phyloP scores from a whole-genome alignment of 1,140 invertebrate species.

The Nasonia giraulti region DNA sequence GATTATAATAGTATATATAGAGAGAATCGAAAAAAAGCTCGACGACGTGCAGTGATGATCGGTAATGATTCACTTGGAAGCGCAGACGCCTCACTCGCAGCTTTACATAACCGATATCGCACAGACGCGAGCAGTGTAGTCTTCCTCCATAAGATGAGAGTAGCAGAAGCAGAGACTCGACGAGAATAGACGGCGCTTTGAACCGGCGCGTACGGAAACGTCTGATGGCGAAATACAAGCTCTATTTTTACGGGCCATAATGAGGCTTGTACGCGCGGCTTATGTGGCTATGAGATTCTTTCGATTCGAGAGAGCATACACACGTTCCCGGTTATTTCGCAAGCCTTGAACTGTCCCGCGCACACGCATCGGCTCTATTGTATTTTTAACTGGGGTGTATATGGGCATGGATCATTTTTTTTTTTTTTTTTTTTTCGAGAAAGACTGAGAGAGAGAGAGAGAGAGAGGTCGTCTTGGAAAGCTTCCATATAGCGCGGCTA shows the following conservation, averaged over 20 bases:
- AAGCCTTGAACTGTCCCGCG: not conserved
- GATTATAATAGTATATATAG: no score
- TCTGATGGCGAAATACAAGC: not conserved
- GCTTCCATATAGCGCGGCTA: not conserved
- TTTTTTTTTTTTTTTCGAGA: no score
- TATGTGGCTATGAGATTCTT: not conserved
- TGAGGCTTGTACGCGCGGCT: not conserved
- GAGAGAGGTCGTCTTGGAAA: not conserved
- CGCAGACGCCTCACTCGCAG: no score
- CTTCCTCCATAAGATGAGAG: not conserved
- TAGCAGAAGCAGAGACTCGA: not conserved
- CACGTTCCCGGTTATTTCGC: not conserved
- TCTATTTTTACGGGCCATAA: constrained; percentile 42
- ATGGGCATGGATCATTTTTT: not conserved
- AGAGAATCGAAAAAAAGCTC: no score
- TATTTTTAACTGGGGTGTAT: not conserved
- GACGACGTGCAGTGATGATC: not conserved
- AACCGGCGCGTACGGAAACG: not conserved
- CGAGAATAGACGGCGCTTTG: constrained; percentile 39
- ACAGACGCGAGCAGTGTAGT: no score
- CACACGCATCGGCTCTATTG: not conserved
- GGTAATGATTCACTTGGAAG: not conserved
- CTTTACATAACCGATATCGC: not conserved
- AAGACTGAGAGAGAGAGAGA: no score
- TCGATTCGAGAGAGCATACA: not conserved